phyloP scores from a whole-genome alignment of 2,888 invertebrate species.

The Melanargia galathea region DNA sequence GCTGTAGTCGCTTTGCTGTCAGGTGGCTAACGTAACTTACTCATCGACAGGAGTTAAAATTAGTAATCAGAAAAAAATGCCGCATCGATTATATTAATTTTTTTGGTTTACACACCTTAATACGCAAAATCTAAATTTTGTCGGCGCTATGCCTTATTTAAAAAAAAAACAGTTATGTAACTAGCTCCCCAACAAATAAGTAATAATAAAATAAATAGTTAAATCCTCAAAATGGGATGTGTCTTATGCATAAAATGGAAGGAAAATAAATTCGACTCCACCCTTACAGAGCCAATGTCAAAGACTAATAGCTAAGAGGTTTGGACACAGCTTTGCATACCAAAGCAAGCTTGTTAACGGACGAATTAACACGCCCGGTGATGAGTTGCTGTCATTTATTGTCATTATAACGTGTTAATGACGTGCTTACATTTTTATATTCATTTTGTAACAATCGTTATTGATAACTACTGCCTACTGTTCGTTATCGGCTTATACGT shows the following conservation, averaged over 20 bases:
- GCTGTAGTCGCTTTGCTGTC: no score
- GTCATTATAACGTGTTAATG: constrained; percentile 43
- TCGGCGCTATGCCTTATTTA: no score
- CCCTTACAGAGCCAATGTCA: constrained; percentile 42
- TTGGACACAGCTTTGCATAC: constrained; percentile 73
- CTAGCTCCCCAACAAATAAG: no score
- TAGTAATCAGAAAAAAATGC: no score
- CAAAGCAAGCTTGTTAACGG: constrained; percentile 63
- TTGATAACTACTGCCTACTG: constrained; percentile 33
- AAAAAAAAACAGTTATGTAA: no score
- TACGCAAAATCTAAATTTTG: no score
- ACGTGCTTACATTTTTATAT: constrained; percentile 35
- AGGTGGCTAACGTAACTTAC: no score
- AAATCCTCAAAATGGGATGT: background rate
- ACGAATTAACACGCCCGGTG: constrained; percentile 43
- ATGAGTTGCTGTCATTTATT: constrained; percentile 52
- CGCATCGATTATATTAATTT: no score
- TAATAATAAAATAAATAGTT: no score
- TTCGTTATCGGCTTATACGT: constrained; percentile 28
- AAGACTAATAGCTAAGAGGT: constrained; percentile 71
- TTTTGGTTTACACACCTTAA: no score
- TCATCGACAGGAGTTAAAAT: no score
- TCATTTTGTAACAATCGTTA: constrained; percentile 37
- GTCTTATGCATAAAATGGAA: background rate
- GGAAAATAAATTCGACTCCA: constrained; percentile 47